Evolutionary conservation across 2,888 invertebrate species (phyloP).

Genomic region (Campoletis raptor): DNA sequence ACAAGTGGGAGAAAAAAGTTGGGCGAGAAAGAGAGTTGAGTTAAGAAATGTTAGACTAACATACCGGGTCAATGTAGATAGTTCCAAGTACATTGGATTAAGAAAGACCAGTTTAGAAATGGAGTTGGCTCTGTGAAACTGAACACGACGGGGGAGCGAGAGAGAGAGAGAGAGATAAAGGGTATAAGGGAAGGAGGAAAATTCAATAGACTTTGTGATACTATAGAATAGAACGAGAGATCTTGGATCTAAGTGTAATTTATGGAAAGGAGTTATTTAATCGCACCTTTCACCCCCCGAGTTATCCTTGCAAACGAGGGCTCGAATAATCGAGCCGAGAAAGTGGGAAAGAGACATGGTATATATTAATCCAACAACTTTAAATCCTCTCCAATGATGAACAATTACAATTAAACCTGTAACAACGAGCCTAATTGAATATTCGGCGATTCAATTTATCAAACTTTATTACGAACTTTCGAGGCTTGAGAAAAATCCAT

Average conservation of each 20-base stretch:
- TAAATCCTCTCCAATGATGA: slow-evolving; percentile 4
- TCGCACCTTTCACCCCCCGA: slow-evolving; percentile 1
- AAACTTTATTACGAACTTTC: not conserved
- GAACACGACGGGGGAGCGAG: slow-evolving; percentile 1
- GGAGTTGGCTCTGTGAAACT: not conserved
- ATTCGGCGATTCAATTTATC: slow-evolving; percentile 10
- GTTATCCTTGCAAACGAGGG: slow-evolving; percentile 2
- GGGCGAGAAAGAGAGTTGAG: not conserved
- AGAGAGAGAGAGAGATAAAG: not conserved
- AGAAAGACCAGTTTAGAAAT: slow-evolving; percentile 20
- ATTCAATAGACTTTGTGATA: slow-evolving; percentile 36
- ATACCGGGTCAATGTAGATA: slow-evolving; percentile 49
- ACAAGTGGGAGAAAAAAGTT: not conserved
- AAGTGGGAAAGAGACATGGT: not conserved
- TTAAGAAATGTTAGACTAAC: slow-evolving; percentile 42
- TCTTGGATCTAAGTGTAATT: slow-evolving; percentile 33
- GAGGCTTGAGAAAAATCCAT: not conserved
- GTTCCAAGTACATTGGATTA: slow-evolving; percentile 41
- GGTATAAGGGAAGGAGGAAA: not conserved
- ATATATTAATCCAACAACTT: not conserved
- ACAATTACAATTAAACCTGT: slow-evolving; percentile 10
- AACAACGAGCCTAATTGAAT: slow-evolving; percentile 26
- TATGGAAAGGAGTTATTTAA: slow-evolving; percentile 37
- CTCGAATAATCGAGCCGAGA: slow-evolving; percentile 25
- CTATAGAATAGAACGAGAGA: slow-evolving; percentile 15